These are phyloP conservation scores for Aporophyla lueneburgensis DNA, from an alignment of 2,888 invertebrate species.

Conservation along the genomic window DNA sequence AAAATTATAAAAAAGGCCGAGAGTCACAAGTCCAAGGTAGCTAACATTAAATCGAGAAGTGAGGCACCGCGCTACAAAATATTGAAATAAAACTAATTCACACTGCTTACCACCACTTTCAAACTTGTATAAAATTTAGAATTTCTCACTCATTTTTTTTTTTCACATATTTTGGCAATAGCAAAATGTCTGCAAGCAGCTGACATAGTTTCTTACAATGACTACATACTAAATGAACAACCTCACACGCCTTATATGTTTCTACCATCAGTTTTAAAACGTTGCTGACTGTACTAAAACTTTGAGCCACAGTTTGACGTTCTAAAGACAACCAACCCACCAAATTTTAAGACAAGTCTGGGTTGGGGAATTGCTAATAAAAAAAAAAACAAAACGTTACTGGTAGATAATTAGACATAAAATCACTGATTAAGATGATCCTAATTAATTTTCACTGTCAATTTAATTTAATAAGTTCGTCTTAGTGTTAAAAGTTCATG, in stretches of 20 bases:
- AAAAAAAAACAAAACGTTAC: not conserved
- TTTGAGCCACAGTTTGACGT: constrained; percentile 29
- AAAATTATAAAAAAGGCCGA: constrained; percentile 52
- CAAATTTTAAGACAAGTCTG: constrained; percentile 1
- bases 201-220: constrained; percentile 54
- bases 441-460: constrained; percentile 40
- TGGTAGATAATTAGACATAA: constrained; percentile 13
- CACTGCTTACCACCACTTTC: constrained; percentile 38
- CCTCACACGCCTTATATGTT: constrained; percentile 25
- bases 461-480: constrained; percentile 21
- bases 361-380: not conserved
- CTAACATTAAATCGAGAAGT: constrained; percentile 56
- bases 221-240: constrained; percentile 60
- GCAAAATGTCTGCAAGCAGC: constrained; percentile 49
- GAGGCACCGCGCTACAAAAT: constrained; percentile 56
- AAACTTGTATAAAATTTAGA: constrained; percentile 13
- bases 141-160: constrained; percentile 33
- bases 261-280: constrained; percentile 27
- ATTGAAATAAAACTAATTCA: constrained; percentile 35
- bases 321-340: constrained; percentile 32
- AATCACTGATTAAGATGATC: constrained; percentile 39
- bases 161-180: constrained; percentile 37
- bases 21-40: constrained; percentile 41
- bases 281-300: constrained; percentile 28
- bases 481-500: constrained; percentile 35